phyloP scores from a whole-genome alignment of 2,888 invertebrate genomes.

The Caenorhabditis macrosperma region DNA sequence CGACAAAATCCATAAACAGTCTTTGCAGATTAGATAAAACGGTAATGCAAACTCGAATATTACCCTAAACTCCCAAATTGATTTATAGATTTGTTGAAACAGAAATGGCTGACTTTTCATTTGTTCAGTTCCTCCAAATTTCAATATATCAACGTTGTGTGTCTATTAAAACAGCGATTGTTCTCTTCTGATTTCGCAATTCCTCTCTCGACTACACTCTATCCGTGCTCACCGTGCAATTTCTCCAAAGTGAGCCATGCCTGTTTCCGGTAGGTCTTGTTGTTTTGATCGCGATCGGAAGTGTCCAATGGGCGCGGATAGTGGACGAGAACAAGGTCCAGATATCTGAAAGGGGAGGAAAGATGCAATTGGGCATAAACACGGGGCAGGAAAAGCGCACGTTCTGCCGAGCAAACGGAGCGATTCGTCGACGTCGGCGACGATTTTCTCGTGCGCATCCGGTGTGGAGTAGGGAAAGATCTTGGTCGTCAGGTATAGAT shows the following conservation, averaged over 20 bases:
- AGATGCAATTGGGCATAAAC: not conserved
- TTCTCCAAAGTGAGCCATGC: constrained; percentile 86
- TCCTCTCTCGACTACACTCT: too few relatives aligned
- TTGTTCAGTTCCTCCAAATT: too few relatives aligned
- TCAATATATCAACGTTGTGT: too few relatives aligned
- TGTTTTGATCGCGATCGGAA: constrained; percentile 82
- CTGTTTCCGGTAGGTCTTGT: constrained; percentile 84
- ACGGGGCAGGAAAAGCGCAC: not conserved
- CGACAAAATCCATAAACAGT: too few relatives aligned
- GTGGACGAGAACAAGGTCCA: constrained; percentile 84
- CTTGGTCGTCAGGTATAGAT: constrained; percentile 51
- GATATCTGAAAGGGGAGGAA: constrained; percentile 66
- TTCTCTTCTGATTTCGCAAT: too few relatives aligned
- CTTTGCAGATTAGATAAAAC: too few relatives aligned
- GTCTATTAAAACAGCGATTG: too few relatives aligned
- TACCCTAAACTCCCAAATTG: too few relatives aligned
- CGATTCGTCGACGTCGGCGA: constrained; percentile 60
- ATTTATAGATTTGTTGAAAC: too few relatives aligned
- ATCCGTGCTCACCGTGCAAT: too few relatives aligned
- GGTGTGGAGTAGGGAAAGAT: constrained; percentile 22
- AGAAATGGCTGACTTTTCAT: too few relatives aligned
- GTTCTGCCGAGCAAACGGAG: constrained; percentile 40
- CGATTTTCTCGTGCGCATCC: not conserved
- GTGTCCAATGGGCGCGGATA: constrained; percentile 86
- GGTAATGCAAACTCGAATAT: too few relatives aligned